These are phyloP conservation scores for Drosophila greeni DNA, from an alignment of 2,888 invertebrate genomes.

Conservation along the genomic window DNA sequence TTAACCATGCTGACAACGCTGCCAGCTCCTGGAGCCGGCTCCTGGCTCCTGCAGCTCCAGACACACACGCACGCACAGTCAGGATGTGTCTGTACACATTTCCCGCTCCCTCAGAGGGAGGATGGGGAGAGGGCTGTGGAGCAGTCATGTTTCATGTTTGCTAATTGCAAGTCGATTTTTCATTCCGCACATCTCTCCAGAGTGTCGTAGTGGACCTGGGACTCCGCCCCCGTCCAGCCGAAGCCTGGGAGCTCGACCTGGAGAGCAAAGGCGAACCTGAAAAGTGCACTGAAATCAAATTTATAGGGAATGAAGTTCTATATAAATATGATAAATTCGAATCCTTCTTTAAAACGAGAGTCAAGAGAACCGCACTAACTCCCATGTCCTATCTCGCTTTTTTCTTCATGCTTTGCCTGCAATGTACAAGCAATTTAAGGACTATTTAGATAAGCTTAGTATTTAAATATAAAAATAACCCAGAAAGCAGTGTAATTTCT, in stretches of 20 bases:
- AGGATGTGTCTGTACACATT: slow-evolving; percentile 27
- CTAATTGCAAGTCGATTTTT: slow-evolving; percentile 75
- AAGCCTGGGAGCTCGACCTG: slow-evolving; percentile 10
- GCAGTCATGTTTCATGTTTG: slow-evolving; percentile 69
- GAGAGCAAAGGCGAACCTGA: slow-evolving; percentile 5
- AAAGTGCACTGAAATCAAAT: slow-evolving; percentile 6
- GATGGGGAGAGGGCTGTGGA: not conserved
- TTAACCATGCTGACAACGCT: slow-evolving; percentile 73
- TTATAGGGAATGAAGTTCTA: not conserved
- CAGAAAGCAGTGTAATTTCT: not conserved
- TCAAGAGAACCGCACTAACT: too few species aligned
- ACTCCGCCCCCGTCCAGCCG: not conserved
- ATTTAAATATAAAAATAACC: too few species aligned
- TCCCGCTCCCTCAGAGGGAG: not conserved
- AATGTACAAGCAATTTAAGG: not conserved
- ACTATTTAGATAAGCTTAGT: too few species aligned
- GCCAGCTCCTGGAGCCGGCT: slow-evolving; percentile 57
- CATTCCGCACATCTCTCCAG: slow-evolving; percentile 68
- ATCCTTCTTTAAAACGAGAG: too few species aligned
- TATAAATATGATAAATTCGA: too few species aligned
- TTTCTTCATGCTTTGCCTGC: not conserved
- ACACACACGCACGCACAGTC: slow-evolving; percentile 13
- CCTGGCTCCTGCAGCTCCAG: slow-evolving; percentile 37
- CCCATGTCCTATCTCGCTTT: too few species aligned
- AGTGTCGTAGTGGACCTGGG: slow-evolving; percentile 48